A percentile compares a stretch with the other conserved stretches of the same genome.
Conservation (phyloP, 2,113 vertebrate species). For the Brachionichthys hirsutus region DNA sequence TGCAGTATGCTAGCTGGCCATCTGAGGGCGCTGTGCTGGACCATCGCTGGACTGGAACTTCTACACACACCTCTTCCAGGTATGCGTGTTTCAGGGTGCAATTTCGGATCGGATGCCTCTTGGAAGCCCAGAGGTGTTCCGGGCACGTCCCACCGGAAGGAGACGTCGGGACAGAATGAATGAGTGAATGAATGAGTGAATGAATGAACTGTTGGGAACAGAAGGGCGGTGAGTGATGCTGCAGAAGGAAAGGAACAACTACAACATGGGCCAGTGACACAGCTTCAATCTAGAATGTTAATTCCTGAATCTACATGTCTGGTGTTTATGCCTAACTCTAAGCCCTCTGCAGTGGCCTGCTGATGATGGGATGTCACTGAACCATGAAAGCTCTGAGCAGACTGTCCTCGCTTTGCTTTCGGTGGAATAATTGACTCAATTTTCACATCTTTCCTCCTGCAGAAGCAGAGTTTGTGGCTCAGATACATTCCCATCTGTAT, state of each 20-base stretch:
- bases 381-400: constrained; percentile 7
- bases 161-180: too few species aligned
- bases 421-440: constrained; percentile 22
- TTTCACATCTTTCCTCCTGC: constrained; percentile 33
- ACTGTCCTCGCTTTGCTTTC: constrained; percentile 19
- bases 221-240: too few species aligned
- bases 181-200: too few species aligned
- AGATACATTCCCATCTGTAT: constrained; percentile 78
- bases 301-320: not conserved
- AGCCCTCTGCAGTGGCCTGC: constrained; percentile 5
- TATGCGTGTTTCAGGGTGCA: constrained; percentile 12
- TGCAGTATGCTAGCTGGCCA: constrained; percentile 83
- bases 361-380: constrained; percentile 1
- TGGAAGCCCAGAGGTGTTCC: too few species aligned
- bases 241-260: too few species aligned
- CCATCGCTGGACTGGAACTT: constrained; percentile 69
- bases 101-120: too few species aligned
- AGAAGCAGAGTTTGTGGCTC: constrained; percentile 74
- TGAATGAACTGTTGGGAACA: too few species aligned
- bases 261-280: too few species aligned
- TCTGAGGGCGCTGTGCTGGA: constrained; percentile 77
- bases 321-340: constrained; percentile 3
- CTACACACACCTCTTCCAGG: constrained; percentile 54
- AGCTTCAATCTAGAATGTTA: not conserved
- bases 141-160: too few species aligned